A percentile compares a stretch with the other conserved stretches of the same genome.
These are phyloP conservation scores for Druceiella hillmani DNA, from an alignment of 2,888 invertebrate genomes.

Conservation along the genomic window DNA sequence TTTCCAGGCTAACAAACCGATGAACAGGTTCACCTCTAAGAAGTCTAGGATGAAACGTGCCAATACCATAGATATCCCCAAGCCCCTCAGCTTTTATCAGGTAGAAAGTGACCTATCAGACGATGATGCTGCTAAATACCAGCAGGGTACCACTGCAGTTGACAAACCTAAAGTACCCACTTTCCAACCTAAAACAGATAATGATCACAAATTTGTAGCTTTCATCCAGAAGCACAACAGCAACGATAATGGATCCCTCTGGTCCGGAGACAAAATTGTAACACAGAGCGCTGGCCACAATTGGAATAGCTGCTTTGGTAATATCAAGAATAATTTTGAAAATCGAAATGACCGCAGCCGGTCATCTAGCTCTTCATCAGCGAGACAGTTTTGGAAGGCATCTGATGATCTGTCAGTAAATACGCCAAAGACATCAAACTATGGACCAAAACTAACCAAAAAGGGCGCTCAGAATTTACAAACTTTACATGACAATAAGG, in stretches of 20 bases:
- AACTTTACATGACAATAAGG: constrained; percentile 32
- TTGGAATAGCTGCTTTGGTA: constrained; percentile 80
- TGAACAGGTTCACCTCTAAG: constrained; percentile 52
- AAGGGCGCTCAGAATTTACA: constrained; percentile 22
- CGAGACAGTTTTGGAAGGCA: constrained; percentile 58
- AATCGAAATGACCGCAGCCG: constrained; percentile 35
- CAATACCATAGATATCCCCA: constrained; percentile 85
- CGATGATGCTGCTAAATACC: constrained; percentile 34
- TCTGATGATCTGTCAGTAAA: constrained; percentile 44
- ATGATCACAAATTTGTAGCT: constrained; percentile 78
- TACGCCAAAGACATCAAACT: constrained; percentile 27
- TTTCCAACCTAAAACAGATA: constrained; percentile 78
- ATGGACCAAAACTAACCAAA: constrained; percentile 35
- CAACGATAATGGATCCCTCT: constrained; percentile 29
- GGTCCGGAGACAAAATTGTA: constrained; percentile 14
- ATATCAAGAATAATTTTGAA: constrained; percentile 79
- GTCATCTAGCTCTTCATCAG: constrained; percentile 47
- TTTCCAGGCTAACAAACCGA: constrained; percentile 30
- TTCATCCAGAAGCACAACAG: constrained; percentile 73
- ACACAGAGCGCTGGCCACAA: no score
- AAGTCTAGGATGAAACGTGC: constrained; percentile 80
- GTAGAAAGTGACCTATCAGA: constrained; percentile 44
- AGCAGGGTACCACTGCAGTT: constrained; percentile 25
- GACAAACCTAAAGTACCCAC: constrained; percentile 50
- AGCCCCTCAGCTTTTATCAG: constrained; percentile 55